Conservation (phyloP, 2,113 vertebrate species). For the Callaeas wilsoni region DNA sequence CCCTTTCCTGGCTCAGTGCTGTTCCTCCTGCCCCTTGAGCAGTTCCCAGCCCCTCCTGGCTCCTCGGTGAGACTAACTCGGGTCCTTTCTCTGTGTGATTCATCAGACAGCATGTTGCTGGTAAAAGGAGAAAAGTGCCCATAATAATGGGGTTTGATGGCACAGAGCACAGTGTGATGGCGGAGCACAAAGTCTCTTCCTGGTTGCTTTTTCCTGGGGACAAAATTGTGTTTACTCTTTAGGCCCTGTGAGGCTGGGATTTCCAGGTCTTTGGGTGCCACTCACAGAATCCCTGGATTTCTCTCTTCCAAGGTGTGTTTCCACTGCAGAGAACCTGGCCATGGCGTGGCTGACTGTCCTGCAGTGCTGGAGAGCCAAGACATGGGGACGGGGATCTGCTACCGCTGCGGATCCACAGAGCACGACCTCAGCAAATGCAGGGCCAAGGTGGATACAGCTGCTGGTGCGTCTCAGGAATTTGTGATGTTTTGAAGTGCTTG, state of each 20-base stretch:
- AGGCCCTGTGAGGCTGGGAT: background rate
- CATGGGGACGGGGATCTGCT: slow-evolving; percentile 91
- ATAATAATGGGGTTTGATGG: background rate
- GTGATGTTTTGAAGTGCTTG: background rate
- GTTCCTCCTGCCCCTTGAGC: background rate
- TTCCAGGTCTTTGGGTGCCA: background rate
- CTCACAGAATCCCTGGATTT: background rate
- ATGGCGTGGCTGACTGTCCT: slow-evolving; percentile 90
- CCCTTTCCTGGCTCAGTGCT: background rate
- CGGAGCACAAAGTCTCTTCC: background rate
- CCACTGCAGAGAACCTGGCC: slow-evolving; percentile 91
- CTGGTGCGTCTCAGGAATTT: slow-evolving; percentile 72
- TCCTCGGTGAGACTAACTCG: background rate
- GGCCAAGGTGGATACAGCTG: slow-evolving; percentile 87
- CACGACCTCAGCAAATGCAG: slow-evolving; percentile 88
- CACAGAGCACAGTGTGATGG: background rate
- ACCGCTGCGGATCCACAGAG: slow-evolving; percentile 93
- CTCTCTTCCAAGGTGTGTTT: slow-evolving; percentile 84
- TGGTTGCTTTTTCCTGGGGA: background rate
- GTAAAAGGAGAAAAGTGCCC: background rate
- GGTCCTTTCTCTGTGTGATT: background rate
- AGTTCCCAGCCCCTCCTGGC: background rate
- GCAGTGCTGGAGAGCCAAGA: slow-evolving; percentile 85
- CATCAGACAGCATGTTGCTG: rapidly evolving
- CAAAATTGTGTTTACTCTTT: background rate